phyloP scores from a whole-genome alignment of 30 jellyfish, hydroid and myxozoan genomes.

The Cassiopea andromeda region DNA sequence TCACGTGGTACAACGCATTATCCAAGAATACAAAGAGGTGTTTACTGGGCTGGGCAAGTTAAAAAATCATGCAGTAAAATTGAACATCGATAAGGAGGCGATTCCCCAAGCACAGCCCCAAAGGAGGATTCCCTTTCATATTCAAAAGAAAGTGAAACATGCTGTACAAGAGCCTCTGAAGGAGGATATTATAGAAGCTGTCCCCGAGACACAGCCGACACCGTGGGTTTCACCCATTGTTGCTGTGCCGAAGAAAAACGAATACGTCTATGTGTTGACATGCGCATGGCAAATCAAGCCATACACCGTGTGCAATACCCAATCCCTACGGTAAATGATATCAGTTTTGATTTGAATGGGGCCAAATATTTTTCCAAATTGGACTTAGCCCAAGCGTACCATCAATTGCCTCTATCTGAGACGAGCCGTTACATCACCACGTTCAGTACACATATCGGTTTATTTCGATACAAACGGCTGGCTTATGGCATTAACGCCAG shows the following conservation, averaged over 20 bases:
- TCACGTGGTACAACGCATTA: constrained; percentile 3
- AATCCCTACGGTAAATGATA: constrained; percentile 66
- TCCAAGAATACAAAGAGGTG: background rate
- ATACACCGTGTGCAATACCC: constrained; percentile 51
- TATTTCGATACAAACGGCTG: constrained; percentile 42
- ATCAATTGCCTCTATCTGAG: constrained; percentile 49
- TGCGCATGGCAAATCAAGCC: constrained; percentile 64
- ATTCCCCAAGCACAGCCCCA: too few species aligned
- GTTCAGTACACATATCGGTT: constrained; percentile 55
- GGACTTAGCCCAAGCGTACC: constrained; percentile 59
- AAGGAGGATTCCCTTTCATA: background rate
- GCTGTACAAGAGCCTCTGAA: constrained; percentile 37
- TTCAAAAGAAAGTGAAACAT: constrained; percentile 27
- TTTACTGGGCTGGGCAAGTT: background rate
- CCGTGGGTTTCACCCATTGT: constrained; percentile 72
- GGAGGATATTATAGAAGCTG: constrained; percentile 55
- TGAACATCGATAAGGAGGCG: too few species aligned
- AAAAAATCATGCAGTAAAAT: background rate
- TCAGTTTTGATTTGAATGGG: constrained; percentile 36
- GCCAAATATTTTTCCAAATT: constrained; percentile 50
- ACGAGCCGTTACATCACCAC: constrained; percentile 60
- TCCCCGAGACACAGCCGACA: constrained; percentile 59
- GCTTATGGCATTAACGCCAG: constrained; percentile 27
- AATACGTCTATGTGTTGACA: constrained; percentile 44
- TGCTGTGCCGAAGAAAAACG: constrained; percentile 53